These are phyloP conservation scores for Drosophila auraria DNA, from an alignment of 1,140 invertebrate species.

Conservation along the genomic window DNA sequence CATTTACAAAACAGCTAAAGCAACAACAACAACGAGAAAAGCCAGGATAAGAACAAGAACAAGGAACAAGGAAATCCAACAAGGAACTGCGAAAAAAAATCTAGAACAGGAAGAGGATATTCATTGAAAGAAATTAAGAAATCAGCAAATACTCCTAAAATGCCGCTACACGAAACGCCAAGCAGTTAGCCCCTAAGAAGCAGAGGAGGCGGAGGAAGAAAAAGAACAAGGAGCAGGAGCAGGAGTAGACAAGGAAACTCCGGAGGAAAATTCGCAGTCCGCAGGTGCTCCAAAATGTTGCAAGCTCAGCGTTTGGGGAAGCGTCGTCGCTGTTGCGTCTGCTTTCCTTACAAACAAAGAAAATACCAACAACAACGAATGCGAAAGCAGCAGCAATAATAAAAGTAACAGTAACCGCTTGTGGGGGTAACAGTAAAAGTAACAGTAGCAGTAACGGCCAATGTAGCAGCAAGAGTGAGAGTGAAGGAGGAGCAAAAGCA, in stretches of 20 bases:
- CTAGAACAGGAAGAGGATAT: constrained; percentile 5
- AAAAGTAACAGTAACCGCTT: constrained; percentile 8
- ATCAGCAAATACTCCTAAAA: constrained; percentile 7
- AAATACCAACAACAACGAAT: constrained; percentile 60
- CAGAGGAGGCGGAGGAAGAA: neutral
- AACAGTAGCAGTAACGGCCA: neutral
- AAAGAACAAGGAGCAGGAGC: neutral
- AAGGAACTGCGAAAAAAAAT: neutral
- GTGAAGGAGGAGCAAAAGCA: constrained; percentile 19
- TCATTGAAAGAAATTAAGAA: constrained; percentile 15
- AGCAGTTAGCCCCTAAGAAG: constrained; percentile 15
- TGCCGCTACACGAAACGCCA: constrained; percentile 15
- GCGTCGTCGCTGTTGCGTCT: constrained; percentile 70
- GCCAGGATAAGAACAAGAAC: neutral
- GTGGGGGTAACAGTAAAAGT: constrained; percentile 20
- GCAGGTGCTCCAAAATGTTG: constrained; percentile 51
- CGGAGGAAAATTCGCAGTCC: neutral
- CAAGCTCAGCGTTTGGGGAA: constrained; percentile 47
- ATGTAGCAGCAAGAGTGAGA: constrained; percentile 14
- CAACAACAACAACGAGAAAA: constrained; percentile 20
- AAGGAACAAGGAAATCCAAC: constrained; percentile 2
- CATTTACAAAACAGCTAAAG: constrained; percentile 61
- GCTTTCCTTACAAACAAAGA: constrained; percentile 75
- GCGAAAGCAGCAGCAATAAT: constrained; percentile 19
- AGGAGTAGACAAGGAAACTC: constrained; percentile 1